Evolutionary conservation across 1,140 invertebrate species (phyloP), one percentile per base, ranked within the genome.

Genomic region (Cyclina sinensis): DNA sequence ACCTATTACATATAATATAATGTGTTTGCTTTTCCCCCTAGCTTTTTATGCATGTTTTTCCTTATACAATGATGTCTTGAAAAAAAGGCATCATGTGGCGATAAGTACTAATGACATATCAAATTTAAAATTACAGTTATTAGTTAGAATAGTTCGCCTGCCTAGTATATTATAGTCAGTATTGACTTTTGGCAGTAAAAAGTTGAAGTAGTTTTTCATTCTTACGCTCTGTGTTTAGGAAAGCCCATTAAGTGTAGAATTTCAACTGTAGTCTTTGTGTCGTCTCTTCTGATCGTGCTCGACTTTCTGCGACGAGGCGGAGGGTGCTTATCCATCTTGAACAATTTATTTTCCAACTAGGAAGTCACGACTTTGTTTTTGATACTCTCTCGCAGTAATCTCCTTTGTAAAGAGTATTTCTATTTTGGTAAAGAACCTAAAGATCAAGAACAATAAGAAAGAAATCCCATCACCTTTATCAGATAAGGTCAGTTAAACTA

Each of bases 171-270:
- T n/a, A n/a, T n/a, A n/a, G n/a, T n/a, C n/a, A n/a, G n/a, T n/a
- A n/a, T n/a, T n/a, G n/a, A n/a, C n/a, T n/a, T n/a, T n/a, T n/a
- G n/a, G n/a, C n/a, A n/a, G n/a, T n/a, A n/a, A n/a, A n/a, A n/a
- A n/a, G n/a, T n/a, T n/a, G n/a, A n/a, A n/a, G n/a, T n/a, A n/a
- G n/a, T n/a, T n/a, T n/a, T n/a, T n/a, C n/a, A n/a, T n/a, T 97
- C 97, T 97, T 96, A 98, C 98, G 97, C 98, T 96, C 98, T 96
- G 90, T 98, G 97, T 95, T 97, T 97, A 1, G 97, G 97, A 96
- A 98, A 98, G 48, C 98, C 98, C 97, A 98, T 97, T 96, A 98
- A 98, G 76, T 98, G 95, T 35, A 98, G 96, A 32, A 97, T 98
- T 95, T 98, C 97, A 88, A 98, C 95, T 32, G 97, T 80, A 30